phyloP scores from a whole-genome alignment of 2,797 vertebrate genomes.

The Ptychobarbus kaznakovi region DNA sequence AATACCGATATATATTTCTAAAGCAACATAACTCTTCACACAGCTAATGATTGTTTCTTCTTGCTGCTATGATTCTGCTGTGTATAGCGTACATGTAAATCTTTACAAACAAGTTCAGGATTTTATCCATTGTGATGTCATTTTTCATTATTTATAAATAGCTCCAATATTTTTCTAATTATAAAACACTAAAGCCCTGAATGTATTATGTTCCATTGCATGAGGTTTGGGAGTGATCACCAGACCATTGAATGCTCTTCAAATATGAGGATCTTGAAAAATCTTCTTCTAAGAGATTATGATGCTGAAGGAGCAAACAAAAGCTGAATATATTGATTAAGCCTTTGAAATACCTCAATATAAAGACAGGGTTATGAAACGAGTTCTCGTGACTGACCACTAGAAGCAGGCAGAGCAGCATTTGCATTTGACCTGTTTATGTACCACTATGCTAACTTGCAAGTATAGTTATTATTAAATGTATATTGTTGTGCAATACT shows the following conservation, averaged over 20 bases:
- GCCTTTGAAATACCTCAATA: neutral
- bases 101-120: neutral
- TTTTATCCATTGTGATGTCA: neutral
- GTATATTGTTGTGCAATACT: neutral
- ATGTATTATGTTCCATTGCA: neutral
- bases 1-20: neutral
- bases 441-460: neutral
- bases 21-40: neutral
- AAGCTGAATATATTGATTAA: neutral
- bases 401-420: neutral
- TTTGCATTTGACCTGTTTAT: neutral
- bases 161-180: neutral
- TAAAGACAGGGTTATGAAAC: neutral
- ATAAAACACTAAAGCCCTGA: neutral
- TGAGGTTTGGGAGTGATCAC: slow-evolving; percentile 19
- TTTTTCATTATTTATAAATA: neutral
- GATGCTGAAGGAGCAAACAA: neutral
- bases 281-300: neutral
- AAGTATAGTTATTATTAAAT: neutral
- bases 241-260: slow-evolving; percentile 14
- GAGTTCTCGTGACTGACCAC: neutral
- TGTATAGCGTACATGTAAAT: neutral
- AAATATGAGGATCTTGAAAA: neutral
- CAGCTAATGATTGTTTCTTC: neutral
- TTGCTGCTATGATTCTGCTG: neutral